Conservation (phyloP, 2,888 invertebrate species). For the Polydrusus pterygomalis region DNA sequence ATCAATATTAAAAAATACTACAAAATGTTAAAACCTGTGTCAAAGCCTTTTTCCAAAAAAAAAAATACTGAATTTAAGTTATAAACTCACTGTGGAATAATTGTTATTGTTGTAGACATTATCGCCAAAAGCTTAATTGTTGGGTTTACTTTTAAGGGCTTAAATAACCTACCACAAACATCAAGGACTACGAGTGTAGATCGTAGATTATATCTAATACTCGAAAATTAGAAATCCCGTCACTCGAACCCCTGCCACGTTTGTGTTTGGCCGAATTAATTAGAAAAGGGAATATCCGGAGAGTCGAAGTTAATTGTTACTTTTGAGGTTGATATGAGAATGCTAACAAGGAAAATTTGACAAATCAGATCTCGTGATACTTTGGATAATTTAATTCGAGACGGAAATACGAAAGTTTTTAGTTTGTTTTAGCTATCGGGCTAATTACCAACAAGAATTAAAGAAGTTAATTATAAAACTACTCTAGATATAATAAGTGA, state of each 20-base stretch:
- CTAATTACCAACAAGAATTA: background rate
- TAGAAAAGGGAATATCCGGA: slow-evolving; percentile 26
- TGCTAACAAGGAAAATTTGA: slow-evolving; percentile 19
- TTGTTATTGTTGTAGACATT: no score
- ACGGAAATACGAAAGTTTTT: background rate
- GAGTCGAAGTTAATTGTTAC: slow-evolving; percentile 25
- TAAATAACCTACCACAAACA: no score
- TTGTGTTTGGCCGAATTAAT: slow-evolving; percentile 15
- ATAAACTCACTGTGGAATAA: no score
- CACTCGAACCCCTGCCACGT: slow-evolving; percentile 9
- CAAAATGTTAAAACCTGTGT: no score
- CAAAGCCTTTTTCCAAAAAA: no score
- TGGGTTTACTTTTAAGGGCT: no score
- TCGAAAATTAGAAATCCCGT: slow-evolving; percentile 7
- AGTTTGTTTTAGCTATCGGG: background rate
- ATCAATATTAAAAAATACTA: no score
- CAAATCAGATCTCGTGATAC: background rate
- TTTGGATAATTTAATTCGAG: background rate
- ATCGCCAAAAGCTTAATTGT: no score
- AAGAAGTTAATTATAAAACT: background rate
- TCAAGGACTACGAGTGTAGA: no score
- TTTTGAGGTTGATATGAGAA: slow-evolving; percentile 1
- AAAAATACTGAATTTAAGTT: no score
- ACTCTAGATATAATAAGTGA: no score
- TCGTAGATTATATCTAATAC: slow-evolving; percentile 8